Base-by-base conservation (phyloP, 2,797 vertebrate genomes). In the Rhabdomys pumilio region DNA sequence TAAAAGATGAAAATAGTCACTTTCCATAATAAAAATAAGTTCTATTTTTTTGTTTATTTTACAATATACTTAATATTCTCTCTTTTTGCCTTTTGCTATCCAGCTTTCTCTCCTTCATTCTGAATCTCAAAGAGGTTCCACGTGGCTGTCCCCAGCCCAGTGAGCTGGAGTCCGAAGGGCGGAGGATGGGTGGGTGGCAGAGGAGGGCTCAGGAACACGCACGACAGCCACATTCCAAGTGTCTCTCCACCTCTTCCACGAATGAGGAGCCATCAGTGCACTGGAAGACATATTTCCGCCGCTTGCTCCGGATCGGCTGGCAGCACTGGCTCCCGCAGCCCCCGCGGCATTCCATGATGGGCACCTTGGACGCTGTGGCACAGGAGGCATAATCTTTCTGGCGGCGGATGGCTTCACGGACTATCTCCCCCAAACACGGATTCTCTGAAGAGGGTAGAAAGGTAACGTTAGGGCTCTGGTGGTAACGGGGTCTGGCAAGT, bases 11-110 rank as follows among this genome's bases (percentile, higher is more conserved):
- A 99, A 99, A 99, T 99, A 99, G 98, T 99, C 99, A 98, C 98
- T 99, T 99, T 99, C 99, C 99, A 99, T 99, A 99, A 99, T 99
- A 99, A 99, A 99, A 99, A 99, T 99, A 99, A 99, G 99, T 99
- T 99, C 99, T 99, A 99, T 99, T 99, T 99, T 65, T 99, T 99
- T 99, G 99, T 98, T 99, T 99, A 99, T 99, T 99, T 99, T 99
- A 99, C 99, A 99, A 99, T 99, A 99, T 99, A 99, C 99, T 99
- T 99, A 99, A 99, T 99, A 99, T 97, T 99, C 98, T 99, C 98
- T 99, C 98, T 99, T 99, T 99, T 99, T 98, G 98, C 98, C 98
- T 99, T 97, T 98, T 96, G 63, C 88, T 99, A 98, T 99, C 98
- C 99, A 98, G 98, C 98, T 98, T 99, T 98, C 98, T 98, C 98